phyloP scores from a whole-genome alignment of 2,797 vertebrate genomes.

The Onychomys torridus region DNA sequence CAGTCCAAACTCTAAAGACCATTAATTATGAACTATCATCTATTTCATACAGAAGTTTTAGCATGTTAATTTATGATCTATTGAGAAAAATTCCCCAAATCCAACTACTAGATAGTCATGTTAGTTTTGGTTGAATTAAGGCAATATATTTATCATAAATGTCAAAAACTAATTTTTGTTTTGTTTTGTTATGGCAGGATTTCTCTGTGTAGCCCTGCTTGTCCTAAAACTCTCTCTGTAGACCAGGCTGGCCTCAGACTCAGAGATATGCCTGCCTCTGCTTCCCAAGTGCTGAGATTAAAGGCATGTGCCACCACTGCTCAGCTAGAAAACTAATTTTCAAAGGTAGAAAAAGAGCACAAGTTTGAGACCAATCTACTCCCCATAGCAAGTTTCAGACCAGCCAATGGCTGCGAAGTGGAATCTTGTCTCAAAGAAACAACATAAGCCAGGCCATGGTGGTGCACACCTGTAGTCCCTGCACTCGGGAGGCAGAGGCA shows the following conservation, averaged over 20 bases:
- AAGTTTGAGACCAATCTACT: too few relatives aligned
- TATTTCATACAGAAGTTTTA: neutral
- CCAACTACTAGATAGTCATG: neutral
- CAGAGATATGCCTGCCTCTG: neutral
- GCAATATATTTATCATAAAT: neutral
- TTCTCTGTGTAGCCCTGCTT: neutral
- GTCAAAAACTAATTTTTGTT: neutral
- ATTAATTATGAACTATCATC: neutral
- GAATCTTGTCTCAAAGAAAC: too few relatives aligned
- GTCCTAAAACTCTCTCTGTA: neutral
- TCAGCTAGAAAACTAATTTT: too few relatives aligned
- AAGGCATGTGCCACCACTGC: too few relatives aligned
- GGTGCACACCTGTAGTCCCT: too few relatives aligned
- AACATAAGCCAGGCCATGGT: too few relatives aligned
- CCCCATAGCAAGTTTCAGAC: too few relatives aligned
- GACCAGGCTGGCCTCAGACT: neutral
- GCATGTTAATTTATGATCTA: neutral
- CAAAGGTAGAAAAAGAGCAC: neutral
- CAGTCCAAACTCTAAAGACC: neutral
- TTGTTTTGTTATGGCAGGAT: neutral
- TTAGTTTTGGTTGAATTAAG: constrained; percentile 36
- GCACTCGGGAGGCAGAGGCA: too few relatives aligned
- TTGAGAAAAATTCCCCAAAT: neutral
- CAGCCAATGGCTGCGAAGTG: too few relatives aligned
- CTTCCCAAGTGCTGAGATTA: too few relatives aligned